These are phyloP conservation scores for Rana temporaria DNA, from an alignment of 2,113 vertebrate genomes.

Conservation along the genomic window DNA sequence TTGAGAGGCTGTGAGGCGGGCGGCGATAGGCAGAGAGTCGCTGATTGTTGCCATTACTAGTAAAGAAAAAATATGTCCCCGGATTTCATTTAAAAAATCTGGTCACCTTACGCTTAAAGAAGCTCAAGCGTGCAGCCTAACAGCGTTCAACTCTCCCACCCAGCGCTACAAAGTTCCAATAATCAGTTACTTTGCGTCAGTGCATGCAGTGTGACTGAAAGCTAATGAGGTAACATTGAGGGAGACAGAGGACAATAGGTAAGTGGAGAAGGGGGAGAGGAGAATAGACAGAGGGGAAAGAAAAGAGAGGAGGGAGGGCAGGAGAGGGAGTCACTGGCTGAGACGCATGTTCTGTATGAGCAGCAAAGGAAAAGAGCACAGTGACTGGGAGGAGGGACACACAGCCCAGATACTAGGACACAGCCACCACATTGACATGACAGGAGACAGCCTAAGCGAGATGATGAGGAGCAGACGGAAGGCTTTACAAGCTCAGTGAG, in stretches of 20 bases:
- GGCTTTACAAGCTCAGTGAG: constrained; percentile 38
- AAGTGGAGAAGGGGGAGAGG: background rate
- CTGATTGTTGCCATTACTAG: too few species aligned
- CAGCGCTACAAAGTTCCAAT: too few species aligned
- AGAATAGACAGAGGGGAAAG: constrained; percentile 6
- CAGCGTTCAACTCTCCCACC: too few species aligned
- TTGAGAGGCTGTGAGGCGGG: too few species aligned
- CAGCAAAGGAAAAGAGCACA: constrained; percentile 42
- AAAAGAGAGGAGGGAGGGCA: constrained; percentile 43
- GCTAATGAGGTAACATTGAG: background rate
- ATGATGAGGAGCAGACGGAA: constrained; percentile 24
- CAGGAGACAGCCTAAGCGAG: background rate
- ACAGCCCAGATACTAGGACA: constrained; percentile 16
- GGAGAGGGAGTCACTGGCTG: constrained; percentile 42
- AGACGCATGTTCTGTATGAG: constrained; percentile 47
- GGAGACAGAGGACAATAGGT: constrained; percentile 1
- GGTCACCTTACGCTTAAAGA: too few species aligned
- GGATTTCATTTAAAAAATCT: too few species aligned
- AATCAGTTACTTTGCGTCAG: background rate
- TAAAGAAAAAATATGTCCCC: too few species aligned
- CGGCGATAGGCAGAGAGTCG: too few species aligned
- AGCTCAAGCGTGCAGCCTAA: too few species aligned
- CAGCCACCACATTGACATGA: constrained; percentile 5
- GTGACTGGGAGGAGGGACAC: constrained; percentile 47
- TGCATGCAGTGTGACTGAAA: background rate